phyloP scores from a whole-genome alignment of 2,113 vertebrate species.

The Sialia sialis region DNA sequence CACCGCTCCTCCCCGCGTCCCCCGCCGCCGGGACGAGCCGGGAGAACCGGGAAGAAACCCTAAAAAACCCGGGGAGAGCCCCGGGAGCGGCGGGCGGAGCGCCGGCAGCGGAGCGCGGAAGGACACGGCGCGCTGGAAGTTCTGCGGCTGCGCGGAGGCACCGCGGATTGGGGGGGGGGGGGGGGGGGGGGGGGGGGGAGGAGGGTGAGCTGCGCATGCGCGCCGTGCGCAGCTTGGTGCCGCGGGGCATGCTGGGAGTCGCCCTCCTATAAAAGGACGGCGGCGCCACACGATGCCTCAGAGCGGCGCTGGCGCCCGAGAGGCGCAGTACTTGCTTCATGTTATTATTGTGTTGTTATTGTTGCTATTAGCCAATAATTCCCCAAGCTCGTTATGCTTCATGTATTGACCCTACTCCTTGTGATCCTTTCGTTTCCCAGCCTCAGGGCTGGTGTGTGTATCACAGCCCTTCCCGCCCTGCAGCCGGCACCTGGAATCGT shows the following conservation, averaged over 20 bases:
- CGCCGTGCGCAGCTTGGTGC: accelerated
- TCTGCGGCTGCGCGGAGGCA: neutral
- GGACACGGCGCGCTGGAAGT: neutral
- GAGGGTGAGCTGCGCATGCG: neutral
- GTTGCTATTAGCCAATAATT: accelerated
- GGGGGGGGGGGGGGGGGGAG: too few relatives aligned
- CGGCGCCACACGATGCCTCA: accelerated
- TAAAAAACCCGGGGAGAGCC: too few relatives aligned
- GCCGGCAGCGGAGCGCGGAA: neutral
- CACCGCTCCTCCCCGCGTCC: neutral
- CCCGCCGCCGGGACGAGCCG: too few relatives aligned
- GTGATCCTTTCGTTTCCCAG: accelerated
- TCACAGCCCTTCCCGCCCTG: too few relatives aligned
- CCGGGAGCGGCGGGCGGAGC: neutral
- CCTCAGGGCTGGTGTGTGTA: too few relatives aligned
- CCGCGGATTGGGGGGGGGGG: neutral
- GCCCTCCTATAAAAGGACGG: accelerated
- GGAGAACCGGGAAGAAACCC: neutral
- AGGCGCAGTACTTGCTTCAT: too few relatives aligned
- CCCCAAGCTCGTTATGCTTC: too few relatives aligned
- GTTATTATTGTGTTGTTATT: too few relatives aligned
- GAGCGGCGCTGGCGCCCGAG: accelerated
- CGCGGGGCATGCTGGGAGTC: neutral
- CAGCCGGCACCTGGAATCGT: accelerated
- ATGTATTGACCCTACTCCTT: accelerated